Base-by-base conservation (phyloP, 1,140 invertebrate genomes). In the Drosophila pachea region DNA sequence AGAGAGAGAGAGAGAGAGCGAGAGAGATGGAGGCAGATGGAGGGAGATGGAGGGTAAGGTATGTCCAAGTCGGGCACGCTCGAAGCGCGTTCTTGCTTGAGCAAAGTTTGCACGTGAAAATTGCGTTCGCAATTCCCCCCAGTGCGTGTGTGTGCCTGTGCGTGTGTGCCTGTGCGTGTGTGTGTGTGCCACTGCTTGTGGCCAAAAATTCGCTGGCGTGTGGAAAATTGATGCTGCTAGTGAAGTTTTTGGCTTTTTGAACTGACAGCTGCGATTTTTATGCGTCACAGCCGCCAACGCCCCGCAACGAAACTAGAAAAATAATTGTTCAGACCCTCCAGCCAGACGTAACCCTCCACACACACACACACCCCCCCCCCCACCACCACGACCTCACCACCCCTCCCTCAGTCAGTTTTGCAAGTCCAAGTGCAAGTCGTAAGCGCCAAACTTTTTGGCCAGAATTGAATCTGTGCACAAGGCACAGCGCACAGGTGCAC, bases 211-310 rank as follows among this genome's bases (percentile, higher is more conserved):
- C 60, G 68, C 53, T 83, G 78, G 81, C 64, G 67, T 81, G 76
- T 71, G 73, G 63, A 76, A 84, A 84, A 84, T 83, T 83, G 79
- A 83, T 83, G 79, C 73, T 84, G 81, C 52, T 76, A 61, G 50
- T 86, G 70, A 81, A 86, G 81, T 86, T 86, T 86, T 86, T 86
- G 77, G 81, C 81, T 86, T 86, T 86, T 86, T 86, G 74, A 84
- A 86, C 79, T 86, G 79, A 84, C 79, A 86, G 76, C 81, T 74
- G 74, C 81, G 81, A 84, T 86, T 84, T 84, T 76, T 77, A 81
- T 86, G 81, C 81, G 73, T 68, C 79, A 48, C 66, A 75, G 60
- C 53, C 68, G 48, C 64, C 43, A 49, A 56, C 56, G 12, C 40
- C 38, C 16, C 47, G 32, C 52, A 59, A 50, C 48, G 47, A 40